Evolutionary conservation across 2,797 vertebrate species (phyloP).

Genomic region (Acanthurus lineatus): DNA sequence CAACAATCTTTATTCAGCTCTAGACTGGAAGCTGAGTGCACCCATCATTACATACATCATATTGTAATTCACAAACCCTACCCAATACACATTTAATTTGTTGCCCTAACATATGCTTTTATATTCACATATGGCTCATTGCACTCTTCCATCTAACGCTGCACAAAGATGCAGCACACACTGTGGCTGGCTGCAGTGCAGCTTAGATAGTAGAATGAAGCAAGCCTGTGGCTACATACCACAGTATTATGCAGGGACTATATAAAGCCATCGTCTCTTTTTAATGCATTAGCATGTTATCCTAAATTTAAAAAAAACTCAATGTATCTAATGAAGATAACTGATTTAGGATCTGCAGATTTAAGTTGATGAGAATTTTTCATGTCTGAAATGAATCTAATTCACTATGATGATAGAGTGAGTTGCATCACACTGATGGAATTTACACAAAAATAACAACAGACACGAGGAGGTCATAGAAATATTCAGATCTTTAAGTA

Average conservation of each 20-base stretch:
- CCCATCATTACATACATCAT: slow-evolving; percentile 59
- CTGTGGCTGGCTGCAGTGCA: slow-evolving; percentile 44
- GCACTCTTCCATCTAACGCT: slow-evolving; percentile 33
- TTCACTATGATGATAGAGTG: background rate
- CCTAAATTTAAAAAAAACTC: background rate
- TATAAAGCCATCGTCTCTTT: slow-evolving; percentile 38
- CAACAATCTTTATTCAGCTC: slow-evolving; percentile 73
- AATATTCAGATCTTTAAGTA: background rate
- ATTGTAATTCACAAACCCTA: slow-evolving; percentile 58
- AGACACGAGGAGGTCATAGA: background rate
- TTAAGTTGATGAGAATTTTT: background rate
- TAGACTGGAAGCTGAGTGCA: slow-evolving; percentile 52
- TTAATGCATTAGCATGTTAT: slow-evolving; percentile 27
- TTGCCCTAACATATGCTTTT: slow-evolving; percentile 32
- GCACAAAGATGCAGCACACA: slow-evolving; percentile 10
- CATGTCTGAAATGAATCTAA: background rate
- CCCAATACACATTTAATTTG: slow-evolving; percentile 65
- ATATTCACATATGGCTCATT: slow-evolving; percentile 27
- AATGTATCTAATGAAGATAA: slow-evolving; percentile 17
- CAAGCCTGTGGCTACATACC: slow-evolving; percentile 46
- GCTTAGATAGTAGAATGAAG: slow-evolving; percentile 40
- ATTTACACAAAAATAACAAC: slow-evolving; percentile 3
- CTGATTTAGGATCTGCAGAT: slow-evolving; percentile 8
- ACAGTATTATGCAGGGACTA: slow-evolving; percentile 44
- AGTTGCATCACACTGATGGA: background rate